A percentile compares a stretch with the other conserved stretches of the same genome.
Evolutionary conservation across 2,113 vertebrate genomes (phyloP).

Genomic region (Nyctereutes procyonoides): DNA sequence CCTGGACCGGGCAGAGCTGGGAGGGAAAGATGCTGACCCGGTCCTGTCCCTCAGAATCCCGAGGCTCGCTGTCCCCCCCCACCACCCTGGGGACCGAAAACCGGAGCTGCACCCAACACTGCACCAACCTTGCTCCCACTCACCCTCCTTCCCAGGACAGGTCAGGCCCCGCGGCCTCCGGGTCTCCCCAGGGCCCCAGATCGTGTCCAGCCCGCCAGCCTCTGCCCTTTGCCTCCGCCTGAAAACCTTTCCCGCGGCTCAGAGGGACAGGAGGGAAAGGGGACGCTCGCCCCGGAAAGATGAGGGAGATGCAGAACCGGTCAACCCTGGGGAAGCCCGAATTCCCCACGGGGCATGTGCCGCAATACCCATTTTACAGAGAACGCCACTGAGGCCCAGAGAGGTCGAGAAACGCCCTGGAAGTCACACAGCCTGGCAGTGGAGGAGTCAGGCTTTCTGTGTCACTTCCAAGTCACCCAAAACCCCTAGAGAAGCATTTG

Average conservation of each 20-base stretch:
- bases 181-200: fast-evolving
- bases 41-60: neutral
- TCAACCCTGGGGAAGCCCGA: neutral
- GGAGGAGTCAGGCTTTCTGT: neutral
- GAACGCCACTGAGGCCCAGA: neutral
- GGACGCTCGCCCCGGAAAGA: fast-evolving
- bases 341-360: fast-evolving
- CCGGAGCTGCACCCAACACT: neutral
- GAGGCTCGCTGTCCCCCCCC: neutral
- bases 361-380: neutral
- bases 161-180: fast-evolving
- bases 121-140: fast-evolving
- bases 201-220: neutral
- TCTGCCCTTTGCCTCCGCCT: neutral
- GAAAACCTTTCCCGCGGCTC: neutral
- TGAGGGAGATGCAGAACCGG: fast-evolving
- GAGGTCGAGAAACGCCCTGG: neutral
- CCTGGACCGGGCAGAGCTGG: neutral
- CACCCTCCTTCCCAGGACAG: neutral
- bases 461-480: neutral
- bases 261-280: neutral
- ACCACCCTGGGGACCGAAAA: neutral
- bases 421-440: neutral
- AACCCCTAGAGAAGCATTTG: neutral
- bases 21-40: fast-evolving